Base-by-base conservation (phyloP, 2,888 invertebrate genomes). In the Mycalesis mineus region DNA sequence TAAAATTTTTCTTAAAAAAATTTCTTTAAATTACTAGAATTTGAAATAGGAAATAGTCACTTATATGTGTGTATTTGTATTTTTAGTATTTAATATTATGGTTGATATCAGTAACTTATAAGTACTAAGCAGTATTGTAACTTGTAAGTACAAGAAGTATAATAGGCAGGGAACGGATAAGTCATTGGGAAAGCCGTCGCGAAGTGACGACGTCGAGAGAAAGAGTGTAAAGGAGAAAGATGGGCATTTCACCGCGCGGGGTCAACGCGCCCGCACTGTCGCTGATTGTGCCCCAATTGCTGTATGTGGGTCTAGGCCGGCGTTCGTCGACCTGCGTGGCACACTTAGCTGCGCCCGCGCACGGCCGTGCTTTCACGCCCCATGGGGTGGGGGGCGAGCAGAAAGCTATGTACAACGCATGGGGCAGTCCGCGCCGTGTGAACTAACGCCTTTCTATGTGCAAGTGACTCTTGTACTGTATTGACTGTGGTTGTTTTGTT, bases 301-400 rank as follows among this genome's bases (percentile, higher is more conserved):
- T 70, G 69, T 78, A 90, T 82, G 88, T 90, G 82, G 90, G 90
- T 90, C 90, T 90, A 90, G 90, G 90, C 88, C 90, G 88, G 87
- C 89, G 88, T 86, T 87, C 90, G 85, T 84, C 84, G 89, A 90
- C 90, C 89, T 84, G 83, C 77, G 76, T 82, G 90, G 74, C 89
- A 88, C 80, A 90, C 87, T 88, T 88, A 72, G 77, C 71, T 70
- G 78, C 84, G 82, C 83, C 77, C 77, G 83, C 84, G 84, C 82
- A 79, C 78, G 79, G 77, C 78, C 61, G 83, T 82, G 87, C 87
- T 87, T 87, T 88, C 88, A 84, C 87, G 84, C 82, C 83, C 80
- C 79, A 72, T 73, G 74, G 79, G 79, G 80, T 72, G 80, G 84
- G 80, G 78, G 78, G 77, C 69, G 70, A 74, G 74, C 83, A 81